phyloP scores from a whole-genome alignment of 2,888 invertebrate species.

The Latrodectus elegans region DNA sequence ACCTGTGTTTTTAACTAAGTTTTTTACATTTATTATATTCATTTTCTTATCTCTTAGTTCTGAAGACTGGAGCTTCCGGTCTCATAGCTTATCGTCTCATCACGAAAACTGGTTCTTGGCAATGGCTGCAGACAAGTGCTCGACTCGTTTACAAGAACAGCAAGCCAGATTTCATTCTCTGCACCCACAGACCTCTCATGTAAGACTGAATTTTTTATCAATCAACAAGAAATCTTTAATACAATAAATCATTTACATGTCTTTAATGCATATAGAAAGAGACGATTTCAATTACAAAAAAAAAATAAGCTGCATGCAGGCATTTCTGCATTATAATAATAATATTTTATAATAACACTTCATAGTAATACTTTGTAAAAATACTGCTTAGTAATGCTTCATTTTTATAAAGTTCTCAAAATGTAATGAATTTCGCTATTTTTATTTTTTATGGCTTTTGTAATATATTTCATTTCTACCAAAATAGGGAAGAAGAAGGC shows the following conservation, averaged over 20 bases:
- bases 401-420: not conserved
- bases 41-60: conserved; percentile 80
- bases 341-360: too few relatives aligned
- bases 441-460: too few relatives aligned
- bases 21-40: too few relatives aligned
- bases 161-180: conserved; percentile 98
- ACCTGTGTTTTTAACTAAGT: too few relatives aligned
- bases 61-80: conserved; percentile 99
- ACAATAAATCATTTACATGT: too few relatives aligned
- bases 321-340: too few relatives aligned
- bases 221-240: too few relatives aligned
- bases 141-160: conserved; percentile 99
- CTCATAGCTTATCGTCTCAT: conserved; percentile 99
- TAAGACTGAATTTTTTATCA: conserved; percentile 78
- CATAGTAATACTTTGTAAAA: too few relatives aligned
- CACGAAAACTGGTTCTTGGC: conserved; percentile 94
- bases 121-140: conserved; percentile 98
- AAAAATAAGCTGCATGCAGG: too few relatives aligned
- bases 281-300: too few relatives aligned
- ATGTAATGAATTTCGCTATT: not conserved
- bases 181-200: conserved; percentile 98
- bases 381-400: not conserved
- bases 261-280: too few relatives aligned
- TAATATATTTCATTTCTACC: not conserved
- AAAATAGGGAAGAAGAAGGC: conserved; percentile 90